Base-by-base conservation (phyloP, 2,797 vertebrate genomes). In the Chelon auratus region DNA sequence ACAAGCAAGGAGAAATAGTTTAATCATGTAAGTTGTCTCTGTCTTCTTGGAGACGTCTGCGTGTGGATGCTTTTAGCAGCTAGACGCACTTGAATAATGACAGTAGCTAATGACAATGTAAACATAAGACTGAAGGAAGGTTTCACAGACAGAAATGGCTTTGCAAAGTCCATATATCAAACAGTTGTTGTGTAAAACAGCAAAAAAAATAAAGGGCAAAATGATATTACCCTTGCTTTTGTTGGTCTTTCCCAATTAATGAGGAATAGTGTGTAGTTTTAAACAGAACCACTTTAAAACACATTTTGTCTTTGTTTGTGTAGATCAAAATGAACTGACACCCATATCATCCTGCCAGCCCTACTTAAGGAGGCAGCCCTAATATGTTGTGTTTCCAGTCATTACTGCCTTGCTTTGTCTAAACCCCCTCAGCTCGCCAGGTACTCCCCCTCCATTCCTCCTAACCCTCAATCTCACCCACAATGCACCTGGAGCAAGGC, bases 401-500 rank as follows among this genome's bases (percentile, higher is more conserved):
- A 82, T 77, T 87, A 75, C 55, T 0, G 43, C 72, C 69, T 71
- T 72, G 75, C 71, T 85, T 84, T 87, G 77, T 83, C 68, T 71
- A 83, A 86, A 81, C 15, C 39, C 59, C 66, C 53, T 77, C 50
- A 58, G 75, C 63, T 77, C 62, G 74, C 75, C 87, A 93, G 88
- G 86, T 93, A 89, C 81, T 69, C 75, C 72, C 75, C 74, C 79
- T 70, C 71, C 66, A 45, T 60, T 81, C 57, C 65, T 81, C 72
- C 77, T 70, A 85, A 79, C 76, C 78, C 85, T 88, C 58, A 57
- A 76, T 75, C 78, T 90, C 91, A 85, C 84, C 86, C 91, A 94
- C 74, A 77, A 86, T 76, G 87, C 93, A 87, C 86, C 93, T 94
- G 94, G 93, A 93, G 75, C 77, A 81, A 51, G 61, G 92, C 94